Evolutionary conservation across 2,888 invertebrate genomes (phyloP).

Genomic region (Ormia ochracea): DNA sequence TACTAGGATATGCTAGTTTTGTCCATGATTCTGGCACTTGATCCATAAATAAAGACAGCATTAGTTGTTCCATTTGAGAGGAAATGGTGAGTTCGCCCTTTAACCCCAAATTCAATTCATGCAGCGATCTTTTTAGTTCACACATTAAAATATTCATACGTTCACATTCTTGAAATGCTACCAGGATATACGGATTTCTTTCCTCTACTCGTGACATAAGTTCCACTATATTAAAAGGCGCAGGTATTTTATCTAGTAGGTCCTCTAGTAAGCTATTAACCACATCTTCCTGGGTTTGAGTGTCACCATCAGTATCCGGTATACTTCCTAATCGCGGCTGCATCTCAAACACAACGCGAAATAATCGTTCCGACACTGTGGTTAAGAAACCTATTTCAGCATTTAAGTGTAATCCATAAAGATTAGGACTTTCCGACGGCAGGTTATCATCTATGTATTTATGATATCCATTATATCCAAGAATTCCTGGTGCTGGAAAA

Average conservation of each 20-base stretch:
- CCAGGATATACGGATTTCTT: conserved; percentile 92
- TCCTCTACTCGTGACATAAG: conserved; percentile 92
- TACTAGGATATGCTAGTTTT: conserved; percentile 91
- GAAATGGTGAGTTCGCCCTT: conserved; percentile 97
- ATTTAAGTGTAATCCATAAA: conserved; percentile 95
- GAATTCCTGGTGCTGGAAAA: conserved; percentile 91
- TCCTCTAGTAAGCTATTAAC: conserved; percentile 86
- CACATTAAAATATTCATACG: conserved; percentile 92
- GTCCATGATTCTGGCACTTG: conserved; percentile 92
- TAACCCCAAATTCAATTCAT: conserved; percentile 90
- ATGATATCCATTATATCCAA: conserved; percentile 92
- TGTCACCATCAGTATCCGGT: conserved; percentile 79
- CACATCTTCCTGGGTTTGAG: conserved; percentile 86
- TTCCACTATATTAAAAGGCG: conserved; percentile 90
- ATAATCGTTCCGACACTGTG: conserved; percentile 88
- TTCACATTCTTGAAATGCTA: conserved; percentile 95
- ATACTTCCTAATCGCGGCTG: conserved; percentile 90
- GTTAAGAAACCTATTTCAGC: conserved; percentile 96
- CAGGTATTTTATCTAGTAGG: conserved; percentile 90
- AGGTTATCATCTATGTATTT: conserved; percentile 90
- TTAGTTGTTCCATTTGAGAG: conserved; percentile 91
- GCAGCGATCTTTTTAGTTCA: conserved; percentile 88
- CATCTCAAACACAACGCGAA: conserved; percentile 90
- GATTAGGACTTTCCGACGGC: conserved; percentile 90
- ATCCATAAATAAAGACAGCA: conserved; percentile 92